Conservation (phyloP, 2,797 vertebrate species). For the Argya squamiceps region DNA sequence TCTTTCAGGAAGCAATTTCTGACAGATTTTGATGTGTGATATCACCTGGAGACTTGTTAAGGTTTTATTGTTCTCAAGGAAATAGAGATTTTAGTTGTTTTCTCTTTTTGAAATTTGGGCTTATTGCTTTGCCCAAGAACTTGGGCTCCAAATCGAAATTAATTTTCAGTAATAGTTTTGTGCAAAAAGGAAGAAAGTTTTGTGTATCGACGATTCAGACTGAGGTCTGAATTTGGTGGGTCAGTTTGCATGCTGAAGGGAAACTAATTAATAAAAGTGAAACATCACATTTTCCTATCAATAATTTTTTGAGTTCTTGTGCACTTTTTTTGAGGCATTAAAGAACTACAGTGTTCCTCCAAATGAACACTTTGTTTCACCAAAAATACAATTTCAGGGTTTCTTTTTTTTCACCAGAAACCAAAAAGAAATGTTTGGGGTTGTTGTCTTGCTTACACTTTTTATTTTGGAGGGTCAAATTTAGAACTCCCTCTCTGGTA, state of each 20-base stretch:
- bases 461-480: neutral
- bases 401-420: rapidly evolving
- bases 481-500: neutral
- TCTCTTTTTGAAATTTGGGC: neutral
- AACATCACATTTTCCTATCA: neutral
- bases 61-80: neutral
- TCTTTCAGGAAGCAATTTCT: neutral
- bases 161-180: neutral
- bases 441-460: neutral
- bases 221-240: neutral
- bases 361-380: neutral
- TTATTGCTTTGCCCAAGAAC: neutral
- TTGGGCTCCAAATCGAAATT: neutral
- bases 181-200: neutral
- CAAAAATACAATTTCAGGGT: neutral
- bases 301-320: neutral
- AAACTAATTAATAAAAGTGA: neutral
- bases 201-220: neutral
- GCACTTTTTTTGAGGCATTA: neutral
- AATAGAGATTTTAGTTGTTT: neutral
- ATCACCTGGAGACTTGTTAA: neutral
- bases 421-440: neutral
- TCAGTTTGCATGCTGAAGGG: neutral
- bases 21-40: neutral
- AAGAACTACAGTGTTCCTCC: neutral